Evolutionary conservation across 2,113 vertebrate species (phyloP).

Genomic region (Fregetta grallaria): DNA sequence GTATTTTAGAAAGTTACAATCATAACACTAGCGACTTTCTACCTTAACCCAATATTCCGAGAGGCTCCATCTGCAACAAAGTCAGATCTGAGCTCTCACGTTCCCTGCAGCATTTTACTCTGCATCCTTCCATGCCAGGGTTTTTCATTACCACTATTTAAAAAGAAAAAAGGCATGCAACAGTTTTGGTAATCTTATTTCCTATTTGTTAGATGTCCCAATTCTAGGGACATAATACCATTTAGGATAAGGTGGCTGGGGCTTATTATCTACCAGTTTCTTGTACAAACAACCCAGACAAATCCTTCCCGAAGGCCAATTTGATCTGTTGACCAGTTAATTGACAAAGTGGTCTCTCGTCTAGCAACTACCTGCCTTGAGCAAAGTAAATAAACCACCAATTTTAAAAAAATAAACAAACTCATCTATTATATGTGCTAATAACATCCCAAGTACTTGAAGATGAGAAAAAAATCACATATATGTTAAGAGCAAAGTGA

Average conservation of each 20-base stretch:
- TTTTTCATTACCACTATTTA: not conserved
- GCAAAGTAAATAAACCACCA: constrained; percentile 7
- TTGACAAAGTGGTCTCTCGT: constrained; percentile 73
- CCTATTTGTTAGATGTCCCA: not conserved
- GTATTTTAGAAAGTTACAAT: not conserved
- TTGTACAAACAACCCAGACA: not conserved
- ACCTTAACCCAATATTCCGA: not conserved
- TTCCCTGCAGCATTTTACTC: not conserved
- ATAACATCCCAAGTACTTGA: constrained; percentile 24
- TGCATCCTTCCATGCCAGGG: not conserved
- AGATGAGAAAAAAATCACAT: not conserved
- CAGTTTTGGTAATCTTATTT: not conserved
- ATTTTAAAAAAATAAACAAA: not conserved
- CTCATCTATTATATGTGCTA: not conserved
- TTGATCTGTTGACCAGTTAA: constrained; percentile 67
- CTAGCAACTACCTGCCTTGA: constrained; percentile 67
- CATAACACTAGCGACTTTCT: not conserved
- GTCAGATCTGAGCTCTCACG: not conserved
- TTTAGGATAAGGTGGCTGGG: not conserved
- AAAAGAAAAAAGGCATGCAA: not conserved
- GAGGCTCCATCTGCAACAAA: not conserved
- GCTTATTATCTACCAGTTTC: not conserved
- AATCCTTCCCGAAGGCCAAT: constrained; percentile 43
- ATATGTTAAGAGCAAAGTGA: constrained; percentile 24
- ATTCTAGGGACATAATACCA: not conserved